A percentile compares a stretch with the other conserved stretches of the same genome.
These are phyloP conservation scores for Camptogramma bilineatum DNA, from an alignment of 2,888 invertebrate species.

Conservation along the genomic window DNA sequence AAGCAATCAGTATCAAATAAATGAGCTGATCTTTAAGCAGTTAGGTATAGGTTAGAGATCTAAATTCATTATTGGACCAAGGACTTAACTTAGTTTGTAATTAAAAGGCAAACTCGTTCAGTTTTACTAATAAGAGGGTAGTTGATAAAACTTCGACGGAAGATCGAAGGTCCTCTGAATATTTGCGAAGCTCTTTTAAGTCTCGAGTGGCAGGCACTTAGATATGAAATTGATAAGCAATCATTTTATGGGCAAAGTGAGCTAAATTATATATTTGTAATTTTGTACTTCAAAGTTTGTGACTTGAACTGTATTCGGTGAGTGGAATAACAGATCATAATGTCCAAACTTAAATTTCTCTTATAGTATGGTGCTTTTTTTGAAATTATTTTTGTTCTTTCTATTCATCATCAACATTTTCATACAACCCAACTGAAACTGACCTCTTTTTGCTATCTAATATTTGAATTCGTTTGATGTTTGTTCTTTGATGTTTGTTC, in stretches of 20 bases:
- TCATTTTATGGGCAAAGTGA: slow-evolving; percentile 39
- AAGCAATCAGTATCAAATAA: background rate
- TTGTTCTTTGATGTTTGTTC: too few species aligned
- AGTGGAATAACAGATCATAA: too few species aligned
- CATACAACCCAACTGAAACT: too few species aligned
- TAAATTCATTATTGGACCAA: slow-evolving; percentile 8
- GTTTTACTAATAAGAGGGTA: slow-evolving; percentile 38
- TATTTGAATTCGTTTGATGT: too few species aligned
- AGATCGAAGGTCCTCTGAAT: slow-evolving; percentile 75
- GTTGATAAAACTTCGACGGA: slow-evolving; percentile 42
- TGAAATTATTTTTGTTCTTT: too few species aligned
- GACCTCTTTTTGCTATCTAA: too few species aligned
- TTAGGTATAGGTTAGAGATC: background rate
- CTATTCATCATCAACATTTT: too few species aligned
- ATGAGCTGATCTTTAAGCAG: too few species aligned
- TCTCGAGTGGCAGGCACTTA: slow-evolving; percentile 77
- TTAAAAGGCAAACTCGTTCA: slow-evolving; percentile 33
- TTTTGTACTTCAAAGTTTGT: too few species aligned
- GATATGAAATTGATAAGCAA: slow-evolving; percentile 75
- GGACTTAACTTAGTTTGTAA: slow-evolving; percentile 9
- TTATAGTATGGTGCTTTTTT: too few species aligned
- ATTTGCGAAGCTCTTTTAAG: slow-evolving; percentile 74
- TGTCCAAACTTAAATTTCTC: too few species aligned
- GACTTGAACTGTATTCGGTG: too few species aligned
- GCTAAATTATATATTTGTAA: background rate